These are phyloP conservation scores for Grapholita molesta DNA, from an alignment of 1,140 invertebrate species.

Conservation along the genomic window DNA sequence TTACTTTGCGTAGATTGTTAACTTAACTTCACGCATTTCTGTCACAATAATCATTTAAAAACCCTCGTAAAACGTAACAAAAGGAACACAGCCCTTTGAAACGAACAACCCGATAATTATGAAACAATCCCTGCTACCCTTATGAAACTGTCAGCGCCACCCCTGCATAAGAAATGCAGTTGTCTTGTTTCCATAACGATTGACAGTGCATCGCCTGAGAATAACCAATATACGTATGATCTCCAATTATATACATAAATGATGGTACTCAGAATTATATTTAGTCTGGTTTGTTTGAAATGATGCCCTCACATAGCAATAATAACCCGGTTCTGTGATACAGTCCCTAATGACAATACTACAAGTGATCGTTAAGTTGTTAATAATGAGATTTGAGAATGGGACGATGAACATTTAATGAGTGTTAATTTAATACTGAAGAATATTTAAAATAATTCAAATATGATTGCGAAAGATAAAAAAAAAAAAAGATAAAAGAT, in stretches of 20 bases:
- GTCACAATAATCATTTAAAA: slow-evolving; percentile 7
- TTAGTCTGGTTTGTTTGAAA: not conserved
- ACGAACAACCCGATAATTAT: slow-evolving; percentile 12
- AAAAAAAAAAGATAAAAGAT: no score
- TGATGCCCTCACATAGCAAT: no score
- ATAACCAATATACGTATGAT: not conserved
- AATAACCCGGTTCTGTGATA: no score
- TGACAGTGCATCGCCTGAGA: not conserved
- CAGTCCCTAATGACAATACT: not conserved
- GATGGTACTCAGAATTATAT: not conserved
- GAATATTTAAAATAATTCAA: no score
- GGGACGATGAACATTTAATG: not conserved
- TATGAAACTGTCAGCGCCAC: not conserved
- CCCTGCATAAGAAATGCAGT: not conserved
- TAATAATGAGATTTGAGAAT: slow-evolving; percentile 3
- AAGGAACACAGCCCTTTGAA: not conserved
- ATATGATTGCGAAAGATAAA: no score
- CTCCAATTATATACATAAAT: not conserved
- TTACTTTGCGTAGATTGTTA: not conserved
- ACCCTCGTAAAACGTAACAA: not conserved
- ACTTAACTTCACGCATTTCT: not conserved
- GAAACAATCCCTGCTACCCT: slow-evolving; percentile 2
- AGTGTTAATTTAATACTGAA: not conserved
- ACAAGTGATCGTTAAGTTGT: slow-evolving; percentile 12
- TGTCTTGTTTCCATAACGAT: not conserved